phyloP scores from a whole-genome alignment of 2,888 invertebrate genomes.

The Drosophila peninsularis region DNA sequence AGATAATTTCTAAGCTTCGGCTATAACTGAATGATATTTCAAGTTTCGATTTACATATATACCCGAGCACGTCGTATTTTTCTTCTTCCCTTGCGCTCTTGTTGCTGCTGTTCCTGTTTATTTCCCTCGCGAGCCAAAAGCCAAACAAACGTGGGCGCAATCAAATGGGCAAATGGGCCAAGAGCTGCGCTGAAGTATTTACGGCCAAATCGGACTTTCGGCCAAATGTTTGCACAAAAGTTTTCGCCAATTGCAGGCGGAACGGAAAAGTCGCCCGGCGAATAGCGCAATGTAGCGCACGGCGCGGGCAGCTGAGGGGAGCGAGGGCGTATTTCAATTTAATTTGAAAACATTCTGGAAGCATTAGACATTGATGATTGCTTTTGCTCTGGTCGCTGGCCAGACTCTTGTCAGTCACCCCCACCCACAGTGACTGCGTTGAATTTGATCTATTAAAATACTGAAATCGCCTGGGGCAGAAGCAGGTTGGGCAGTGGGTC shows the following conservation, averaged over 20 bases:
- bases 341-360: conserved; percentile 45
- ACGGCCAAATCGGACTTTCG: conserved; percentile 29
- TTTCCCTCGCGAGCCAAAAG: conserved; percentile 35
- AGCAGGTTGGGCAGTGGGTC: neutral
- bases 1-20: neutral
- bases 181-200: conserved; percentile 48
- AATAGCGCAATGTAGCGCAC: conserved; percentile 2
- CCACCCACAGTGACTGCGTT: conserved; percentile 16
- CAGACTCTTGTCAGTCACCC: conserved; percentile 32
- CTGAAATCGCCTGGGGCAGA: conserved; percentile 33
- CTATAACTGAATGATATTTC: neutral
- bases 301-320: neutral
- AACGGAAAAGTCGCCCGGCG: conserved; percentile 15
- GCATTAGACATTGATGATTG: conserved; percentile 43
- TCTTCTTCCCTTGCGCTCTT: conserved; percentile 2
- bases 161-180: conserved; percentile 49
- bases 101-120: conserved; percentile 12
- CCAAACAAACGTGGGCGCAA: conserved; percentile 57
- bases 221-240: conserved; percentile 45
- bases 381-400: conserved; percentile 40
- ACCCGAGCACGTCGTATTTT: neutral
- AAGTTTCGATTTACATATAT: neutral
- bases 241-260: conserved; percentile 27
- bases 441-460: conserved; percentile 65
- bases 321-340: conserved; percentile 59